phyloP scores from a whole-genome alignment of 1,140 invertebrate genomes.

The Idris sp. region DNA sequence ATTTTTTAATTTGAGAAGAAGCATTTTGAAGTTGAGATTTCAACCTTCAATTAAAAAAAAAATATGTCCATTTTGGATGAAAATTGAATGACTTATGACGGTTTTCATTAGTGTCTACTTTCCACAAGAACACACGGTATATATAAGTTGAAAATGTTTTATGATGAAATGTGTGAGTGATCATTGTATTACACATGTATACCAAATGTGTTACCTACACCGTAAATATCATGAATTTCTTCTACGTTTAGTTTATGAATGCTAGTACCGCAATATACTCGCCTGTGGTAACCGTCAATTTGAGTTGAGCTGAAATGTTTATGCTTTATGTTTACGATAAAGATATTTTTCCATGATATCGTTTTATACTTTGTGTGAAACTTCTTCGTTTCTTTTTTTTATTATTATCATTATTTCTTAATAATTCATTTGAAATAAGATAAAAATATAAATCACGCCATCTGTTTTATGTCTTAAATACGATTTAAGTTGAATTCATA shows the following conservation, averaged over 20 bases:
- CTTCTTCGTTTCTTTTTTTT: conserved; percentile 19
- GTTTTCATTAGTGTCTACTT: no score
- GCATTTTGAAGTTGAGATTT: no score
- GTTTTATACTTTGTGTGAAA: conserved; percentile 9
- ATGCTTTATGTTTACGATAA: conserved; percentile 39
- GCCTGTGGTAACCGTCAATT: conserved; percentile 54
- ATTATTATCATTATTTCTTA: no score
- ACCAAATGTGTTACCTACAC: conserved; percentile 24
- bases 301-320: conserved; percentile 53
- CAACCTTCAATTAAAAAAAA: no score
- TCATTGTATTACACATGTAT: conserved; percentile 42
- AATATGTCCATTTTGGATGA: no score
- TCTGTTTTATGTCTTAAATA: no score
- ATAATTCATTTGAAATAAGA: conserved; percentile 2
- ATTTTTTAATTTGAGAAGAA: no score
- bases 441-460: no score
- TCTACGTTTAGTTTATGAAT: conserved; percentile 49
- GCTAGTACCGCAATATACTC: conserved; percentile 47
- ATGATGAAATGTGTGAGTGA: conserved; percentile 25
- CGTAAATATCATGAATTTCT: conserved; percentile 42
- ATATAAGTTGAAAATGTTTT: conserved; percentile 23
- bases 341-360: conserved; percentile 36
- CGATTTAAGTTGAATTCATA: no score
- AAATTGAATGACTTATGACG: no score
- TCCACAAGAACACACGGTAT: no score